Evolutionary conservation across 2,888 invertebrate genomes (phyloP), one percentile per base, ranked within the genome.

Genomic region (Pachycephus smyrnensis): DNA sequence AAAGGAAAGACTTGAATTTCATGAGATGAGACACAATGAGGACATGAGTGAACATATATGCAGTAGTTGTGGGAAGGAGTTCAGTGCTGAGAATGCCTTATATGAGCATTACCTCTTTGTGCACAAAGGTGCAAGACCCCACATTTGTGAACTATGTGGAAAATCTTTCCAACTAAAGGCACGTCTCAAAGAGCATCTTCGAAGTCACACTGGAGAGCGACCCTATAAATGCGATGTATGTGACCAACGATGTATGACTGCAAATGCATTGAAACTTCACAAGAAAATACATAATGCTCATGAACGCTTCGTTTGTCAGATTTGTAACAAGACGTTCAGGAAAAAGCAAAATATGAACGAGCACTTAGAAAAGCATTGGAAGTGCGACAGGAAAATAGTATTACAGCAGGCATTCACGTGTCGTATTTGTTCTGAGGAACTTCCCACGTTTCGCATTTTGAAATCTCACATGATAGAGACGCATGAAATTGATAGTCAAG

Each of bases 41-140:
- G 85, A 87, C 73, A 86, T 85, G 83, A 81, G 84, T 23, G 84
- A 87, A 79, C 85, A 83, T 31, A 35, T 83, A 69, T 87, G 87
- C 73, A 85, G 83, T 69, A 84, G 82, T 15, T 87, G 87, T n/a
- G 83, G 85, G 1, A 84, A 86, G 33, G 83, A 86, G 11, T 86
- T 87, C 55, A 82, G 82, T 11, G 83, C 85, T 1, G 87, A 87
- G 35, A 85, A 87, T 68, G 83, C 87, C 2, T 77, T 87, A 15
- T 87, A 85, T 30, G 87, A 87, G 33, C 87, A 87, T 77, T 87
- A 87, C 69, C 75, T 87, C 9, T 86, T 87, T n/a, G 85, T 86
- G 73, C 86, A 87, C 74, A 87, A 85, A 75, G 86, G 86, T 11
- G 84, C 82, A 3, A 83, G 86, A 23, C 86, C 86, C 31, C 84